Conservation (phyloP, 2,113 vertebrate genomes). For the Campylomormyrus numenius region DNA sequence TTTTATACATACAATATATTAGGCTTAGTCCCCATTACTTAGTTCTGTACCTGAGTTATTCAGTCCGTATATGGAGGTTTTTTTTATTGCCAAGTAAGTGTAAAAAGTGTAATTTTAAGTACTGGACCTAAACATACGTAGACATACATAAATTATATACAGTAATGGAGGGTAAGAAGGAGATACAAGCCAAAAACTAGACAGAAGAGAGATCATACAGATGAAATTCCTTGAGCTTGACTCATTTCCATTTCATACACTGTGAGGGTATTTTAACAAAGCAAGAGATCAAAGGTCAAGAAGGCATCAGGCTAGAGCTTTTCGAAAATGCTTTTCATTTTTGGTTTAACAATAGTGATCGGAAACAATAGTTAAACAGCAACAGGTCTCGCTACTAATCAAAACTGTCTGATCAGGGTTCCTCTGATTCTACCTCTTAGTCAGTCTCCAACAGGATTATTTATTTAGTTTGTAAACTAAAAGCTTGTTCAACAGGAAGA, state of each 20-base stretch:
- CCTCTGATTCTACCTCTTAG: conserved; percentile 5
- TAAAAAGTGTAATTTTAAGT: background rate
- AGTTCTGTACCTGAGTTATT: background rate
- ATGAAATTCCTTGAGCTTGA: conserved; percentile 15
- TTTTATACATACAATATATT: background rate
- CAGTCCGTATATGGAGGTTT: background rate
- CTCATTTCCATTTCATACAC: conserved; percentile 23
- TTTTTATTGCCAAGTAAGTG: background rate
- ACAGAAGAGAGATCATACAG: background rate
- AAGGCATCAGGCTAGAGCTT: conserved; percentile 24
- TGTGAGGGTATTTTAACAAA: conserved; percentile 23
- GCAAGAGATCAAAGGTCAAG: conserved; percentile 20
- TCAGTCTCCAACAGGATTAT: background rate
- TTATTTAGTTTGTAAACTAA: background rate
- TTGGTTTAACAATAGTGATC: background rate
- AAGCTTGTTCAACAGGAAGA: background rate
- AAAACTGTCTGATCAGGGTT: conserved; percentile 6
- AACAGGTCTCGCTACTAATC: conserved; percentile 16
- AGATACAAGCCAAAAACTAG: background rate
- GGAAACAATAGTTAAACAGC: background rate
- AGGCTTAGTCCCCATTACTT: background rate
- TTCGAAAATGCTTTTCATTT: conserved; percentile 24
- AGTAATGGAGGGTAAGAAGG: background rate
- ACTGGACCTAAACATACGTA: background rate
- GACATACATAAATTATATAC: background rate